A percentile compares a stretch with the other conserved stretches of the same genome.
These are phyloP conservation scores for Cheilosia vulpina DNA, from an alignment of 2,888 invertebrate genomes.

Conservation along the genomic window DNA sequence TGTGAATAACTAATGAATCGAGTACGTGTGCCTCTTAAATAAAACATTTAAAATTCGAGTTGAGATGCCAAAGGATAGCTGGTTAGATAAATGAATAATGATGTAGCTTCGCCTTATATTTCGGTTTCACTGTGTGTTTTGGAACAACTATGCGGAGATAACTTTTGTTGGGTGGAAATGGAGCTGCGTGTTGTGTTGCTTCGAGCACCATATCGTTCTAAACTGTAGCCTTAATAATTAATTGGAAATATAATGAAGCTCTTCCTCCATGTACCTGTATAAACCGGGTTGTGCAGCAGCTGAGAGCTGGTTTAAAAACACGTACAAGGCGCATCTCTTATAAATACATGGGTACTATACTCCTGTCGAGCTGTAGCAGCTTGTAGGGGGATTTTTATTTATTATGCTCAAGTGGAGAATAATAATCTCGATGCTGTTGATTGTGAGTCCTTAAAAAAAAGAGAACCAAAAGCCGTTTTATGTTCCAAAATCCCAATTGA, in stretches of 20 bases:
- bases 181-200: slow-evolving; percentile 38
- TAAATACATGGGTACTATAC: not conserved
- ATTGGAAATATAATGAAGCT: slow-evolving; percentile 62
- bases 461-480: no score
- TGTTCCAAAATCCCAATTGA: no score
- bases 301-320: not conserved
- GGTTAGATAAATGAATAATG: slow-evolving; percentile 59
- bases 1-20: slow-evolving; percentile 47
- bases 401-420: not conserved
- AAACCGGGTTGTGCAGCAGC: not conserved
- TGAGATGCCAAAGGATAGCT: slow-evolving; percentile 6
- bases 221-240: slow-evolving; percentile 67
- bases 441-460: not conserved
- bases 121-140: not conserved
- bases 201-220: slow-evolving; percentile 37
- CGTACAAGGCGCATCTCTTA: not conserved
- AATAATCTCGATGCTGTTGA: slow-evolving; percentile 4
- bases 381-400: not conserved
- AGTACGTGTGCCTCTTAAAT: slow-evolving; percentile 52
- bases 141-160: not conserved
- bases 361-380: not conserved
- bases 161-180: not conserved
- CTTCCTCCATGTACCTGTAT: slow-evolving; percentile 4
- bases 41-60: slow-evolving; percentile 42
- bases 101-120: slow-evolving; percentile 51